Evolutionary conservation across 1,140 invertebrate genomes (phyloP).

Genomic region (Tetragnatha versicolor): DNA sequence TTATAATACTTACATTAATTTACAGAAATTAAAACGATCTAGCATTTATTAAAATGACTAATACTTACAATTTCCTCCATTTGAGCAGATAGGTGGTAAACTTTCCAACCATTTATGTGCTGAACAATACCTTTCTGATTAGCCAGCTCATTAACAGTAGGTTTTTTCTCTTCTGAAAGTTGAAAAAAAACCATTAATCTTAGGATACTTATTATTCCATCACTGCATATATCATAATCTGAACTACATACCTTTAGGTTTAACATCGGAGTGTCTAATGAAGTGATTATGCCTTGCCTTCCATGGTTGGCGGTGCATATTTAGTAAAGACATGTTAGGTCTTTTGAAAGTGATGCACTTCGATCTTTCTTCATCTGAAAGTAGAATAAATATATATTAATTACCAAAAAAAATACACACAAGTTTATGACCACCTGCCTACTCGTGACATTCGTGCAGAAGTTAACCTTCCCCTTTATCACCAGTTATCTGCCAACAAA

Average conservation of each 20-base stretch:
- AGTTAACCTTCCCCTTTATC: no score
- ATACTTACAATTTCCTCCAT: conserved; percentile 81
- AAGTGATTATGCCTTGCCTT: conserved; percentile 81
- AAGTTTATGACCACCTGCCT: neutral
- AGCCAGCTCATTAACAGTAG: conserved; percentile 85
- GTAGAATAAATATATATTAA: conserved; percentile 10
- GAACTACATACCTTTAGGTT: conserved; percentile 70
- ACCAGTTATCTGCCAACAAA: no score
- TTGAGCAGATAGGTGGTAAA: conserved; percentile 88
- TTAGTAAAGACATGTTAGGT: conserved; percentile 64
- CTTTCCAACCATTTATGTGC: conserved; percentile 94
- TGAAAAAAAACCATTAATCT: neutral
- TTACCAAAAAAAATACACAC: neutral
- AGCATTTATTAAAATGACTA: no score
- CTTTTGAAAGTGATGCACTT: conserved; percentile 63
- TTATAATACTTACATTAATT: no score
- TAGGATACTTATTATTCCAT: neutral
- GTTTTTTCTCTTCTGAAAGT: conserved; percentile 75
- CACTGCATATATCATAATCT: neutral
- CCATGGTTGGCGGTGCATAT: conserved; percentile 69
- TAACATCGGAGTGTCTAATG: conserved; percentile 84
- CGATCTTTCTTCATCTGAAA: conserved; percentile 63
- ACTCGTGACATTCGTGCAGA: no score
- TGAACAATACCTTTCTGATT: conserved; percentile 86
- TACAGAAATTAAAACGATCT: no score